Conservation (phyloP, 2,888 invertebrate species). For the Hymenopus coronatus region DNA sequence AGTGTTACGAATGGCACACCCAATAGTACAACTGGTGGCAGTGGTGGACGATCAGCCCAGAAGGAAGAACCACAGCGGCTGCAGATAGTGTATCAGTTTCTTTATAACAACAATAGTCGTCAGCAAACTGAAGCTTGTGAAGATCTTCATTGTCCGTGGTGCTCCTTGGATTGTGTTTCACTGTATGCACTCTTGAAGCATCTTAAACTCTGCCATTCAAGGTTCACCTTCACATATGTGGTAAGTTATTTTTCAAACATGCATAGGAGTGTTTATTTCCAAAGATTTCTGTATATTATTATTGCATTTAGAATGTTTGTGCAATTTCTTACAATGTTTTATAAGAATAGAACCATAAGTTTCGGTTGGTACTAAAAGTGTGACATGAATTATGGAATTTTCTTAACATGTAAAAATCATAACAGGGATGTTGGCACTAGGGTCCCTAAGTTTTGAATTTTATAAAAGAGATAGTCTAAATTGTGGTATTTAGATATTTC, state of each 20-base stretch:
- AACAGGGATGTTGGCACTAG: too few species aligned
- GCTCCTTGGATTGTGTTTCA: conserved; percentile 82
- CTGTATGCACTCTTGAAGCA: conserved; percentile 90
- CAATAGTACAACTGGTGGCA: neutral
- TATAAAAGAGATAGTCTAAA: too few species aligned
- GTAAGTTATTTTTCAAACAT: conserved; percentile 52
- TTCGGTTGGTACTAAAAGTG: too few species aligned
- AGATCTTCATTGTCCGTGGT: conserved; percentile 95
- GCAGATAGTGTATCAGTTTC: conserved; percentile 92
- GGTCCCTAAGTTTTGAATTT: too few species aligned
- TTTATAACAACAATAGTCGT: conserved; percentile 90
- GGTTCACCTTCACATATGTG: conserved; percentile 90
- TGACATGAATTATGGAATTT: too few species aligned
- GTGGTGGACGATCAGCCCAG: neutral
- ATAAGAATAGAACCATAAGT: too few species aligned
- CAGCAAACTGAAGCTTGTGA: conserved; percentile 94
- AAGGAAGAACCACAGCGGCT: conserved; percentile 46
- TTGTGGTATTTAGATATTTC: too few species aligned
- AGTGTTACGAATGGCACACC: neutral
- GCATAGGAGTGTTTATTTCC: neutral
- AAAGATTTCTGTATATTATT: neutral
- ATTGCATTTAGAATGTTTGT: neutral
- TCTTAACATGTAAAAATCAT: too few species aligned
- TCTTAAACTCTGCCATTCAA: conserved; percentile 86
- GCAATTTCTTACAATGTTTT: neutral